Evolutionary conservation across 2,797 vertebrate species (phyloP).

Genomic region (Antennarius maculatus): DNA sequence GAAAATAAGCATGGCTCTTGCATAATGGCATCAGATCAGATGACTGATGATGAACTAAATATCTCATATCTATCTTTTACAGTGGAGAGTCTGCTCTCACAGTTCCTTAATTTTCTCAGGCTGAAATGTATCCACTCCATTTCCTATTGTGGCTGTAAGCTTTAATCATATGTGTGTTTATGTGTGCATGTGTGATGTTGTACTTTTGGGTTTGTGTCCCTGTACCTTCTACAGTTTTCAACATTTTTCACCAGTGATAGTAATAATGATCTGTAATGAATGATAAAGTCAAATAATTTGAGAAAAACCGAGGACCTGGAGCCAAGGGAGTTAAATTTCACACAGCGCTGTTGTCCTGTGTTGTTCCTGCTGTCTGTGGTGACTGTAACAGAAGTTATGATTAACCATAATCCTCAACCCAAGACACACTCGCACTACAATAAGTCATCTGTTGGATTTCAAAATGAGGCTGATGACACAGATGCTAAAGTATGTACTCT

Average conservation of each 20-base stretch:
- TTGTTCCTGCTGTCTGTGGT: slow-evolving; percentile 21
- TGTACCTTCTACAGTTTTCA: neutral
- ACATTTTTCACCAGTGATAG: slow-evolving; percentile 22
- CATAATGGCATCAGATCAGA: slow-evolving; percentile 71
- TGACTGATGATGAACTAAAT: slow-evolving; percentile 64
- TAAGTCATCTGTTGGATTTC: slow-evolving; percentile 79
- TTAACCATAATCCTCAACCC: slow-evolving; percentile 51
- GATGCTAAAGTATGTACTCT: slow-evolving; percentile 72
- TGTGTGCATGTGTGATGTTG: neutral
- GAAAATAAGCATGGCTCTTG: slow-evolving; percentile 60
- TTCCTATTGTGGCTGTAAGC: slow-evolving; percentile 7
- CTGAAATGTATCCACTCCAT: slow-evolving; percentile 5
- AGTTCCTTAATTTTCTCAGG: slow-evolving; percentile 26
- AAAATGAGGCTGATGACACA: slow-evolving; percentile 73
- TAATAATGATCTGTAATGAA: slow-evolving; percentile 22
- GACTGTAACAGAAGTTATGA: slow-evolving; percentile 48
- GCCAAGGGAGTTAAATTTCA: neutral
- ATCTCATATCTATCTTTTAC: slow-evolving; percentile 37
- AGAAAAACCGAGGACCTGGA: neutral
- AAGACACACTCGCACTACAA: slow-evolving; percentile 67
- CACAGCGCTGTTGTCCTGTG: neutral
- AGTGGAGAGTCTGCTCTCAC: slow-evolving; percentile 24
- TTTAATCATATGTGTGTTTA: slow-evolving; percentile 1
- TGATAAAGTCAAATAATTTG: slow-evolving; percentile 1
- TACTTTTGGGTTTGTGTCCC: neutral